phyloP scores from a whole-genome alignment of 2,888 invertebrate species.

The Microctonus brassicae region DNA sequence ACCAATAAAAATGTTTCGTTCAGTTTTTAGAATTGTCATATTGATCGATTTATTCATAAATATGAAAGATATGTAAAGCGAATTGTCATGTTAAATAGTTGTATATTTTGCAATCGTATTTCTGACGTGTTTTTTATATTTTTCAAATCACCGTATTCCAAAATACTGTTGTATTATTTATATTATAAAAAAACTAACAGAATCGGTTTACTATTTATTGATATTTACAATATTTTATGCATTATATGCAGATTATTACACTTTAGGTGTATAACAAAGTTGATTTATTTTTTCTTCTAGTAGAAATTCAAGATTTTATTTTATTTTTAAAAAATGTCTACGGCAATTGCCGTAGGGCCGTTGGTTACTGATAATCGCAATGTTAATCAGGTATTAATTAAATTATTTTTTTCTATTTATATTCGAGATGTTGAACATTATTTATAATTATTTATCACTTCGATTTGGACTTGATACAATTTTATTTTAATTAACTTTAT shows the following conservation, averaged over 20 bases:
- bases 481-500: too few relatives aligned
- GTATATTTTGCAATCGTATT: background rate
- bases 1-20: conserved; percentile 16
- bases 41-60: background rate
- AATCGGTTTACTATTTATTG: too few relatives aligned
- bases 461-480: too few relatives aligned
- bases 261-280: too few relatives aligned
- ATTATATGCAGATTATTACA: background rate
- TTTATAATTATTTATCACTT: background rate
- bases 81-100: background rate
- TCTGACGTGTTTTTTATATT: background rate
- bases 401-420: background rate
- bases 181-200: too few relatives aligned
- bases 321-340: conserved; percentile 29
- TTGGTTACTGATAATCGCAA: conserved; percentile 43
- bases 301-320: conserved; percentile 24
- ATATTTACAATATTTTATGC: background rate
- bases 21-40: background rate
- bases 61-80: background rate
- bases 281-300: background rate
- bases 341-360: conserved; percentile 47
- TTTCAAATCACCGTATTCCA: too few relatives aligned
- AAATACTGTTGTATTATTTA: too few relatives aligned
- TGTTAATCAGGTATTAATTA: conserved; percentile 47
- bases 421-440: background rate